Evolutionary conservation across 2,797 vertebrate genomes (phyloP), one percentile per base, ranked within the genome.

Genomic region (Gymnocypris eckloni): DNA sequence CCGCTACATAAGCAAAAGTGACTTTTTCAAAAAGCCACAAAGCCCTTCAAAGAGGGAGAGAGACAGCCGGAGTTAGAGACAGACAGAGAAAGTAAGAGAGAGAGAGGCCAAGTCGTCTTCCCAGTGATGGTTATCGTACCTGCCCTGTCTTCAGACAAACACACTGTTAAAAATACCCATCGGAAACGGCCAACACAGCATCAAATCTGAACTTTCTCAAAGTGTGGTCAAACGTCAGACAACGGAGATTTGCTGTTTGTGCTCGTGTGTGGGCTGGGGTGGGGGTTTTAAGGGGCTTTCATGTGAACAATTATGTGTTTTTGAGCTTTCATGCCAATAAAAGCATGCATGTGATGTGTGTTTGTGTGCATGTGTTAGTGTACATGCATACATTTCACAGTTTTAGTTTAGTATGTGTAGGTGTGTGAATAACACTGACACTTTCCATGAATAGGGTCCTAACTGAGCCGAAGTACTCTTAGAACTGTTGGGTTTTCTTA

Each of bases 91-190:
- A 73, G 12, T 80, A 45, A 82, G 61, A 84, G 28, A 82, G 50
- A 80, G 85, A 48, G 48, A 83, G 67, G 78, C 41, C 45, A 79
- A 85, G 37, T 77, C 56, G 80, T 88, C 86, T 93, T 93, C 91
- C 93, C 93, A 93, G 91, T 93, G 95, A 95, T 95, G 91, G 91
- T 94, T 95, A 96, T 96, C 95, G 93, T 82, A 67, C 73, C 89
- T 91, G 88, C 90, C 78, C 90, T 91, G 56, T 91, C 79, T 88
- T 91, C 87, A 89, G 89, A 90, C 89, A 87, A 85, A 87, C 73
- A 84, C 45, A 61, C 79, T 82, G 73, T 88, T 90, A 93, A 91
- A 94, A 92, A 94, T 94, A 95, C 91, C 89, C 88, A 41, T 92
- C 73, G 88, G 90, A 92, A 90, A 90, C 82, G 82, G 89, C 91